Evolutionary conservation across 2,797 vertebrate species (phyloP).

Genomic region (Dipus sagitta): DNA sequence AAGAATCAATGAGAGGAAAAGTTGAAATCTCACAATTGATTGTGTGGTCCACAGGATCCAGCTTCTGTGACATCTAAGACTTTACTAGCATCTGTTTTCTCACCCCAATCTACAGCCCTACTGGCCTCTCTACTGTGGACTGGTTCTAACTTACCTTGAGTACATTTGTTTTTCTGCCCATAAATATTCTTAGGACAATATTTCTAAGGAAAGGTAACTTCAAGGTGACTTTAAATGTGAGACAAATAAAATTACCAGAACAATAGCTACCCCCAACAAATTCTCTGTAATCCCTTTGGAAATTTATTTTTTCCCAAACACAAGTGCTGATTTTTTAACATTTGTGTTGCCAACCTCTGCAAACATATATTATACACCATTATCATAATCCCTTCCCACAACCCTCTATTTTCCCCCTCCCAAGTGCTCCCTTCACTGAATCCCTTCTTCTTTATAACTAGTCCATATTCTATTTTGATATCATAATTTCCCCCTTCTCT

Average conservation of each 20-base stretch:
- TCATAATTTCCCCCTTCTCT: no score
- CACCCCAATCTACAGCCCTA: neutral
- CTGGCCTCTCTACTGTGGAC: neutral
- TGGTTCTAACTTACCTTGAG: neutral
- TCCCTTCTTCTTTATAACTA: no score
- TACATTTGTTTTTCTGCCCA: neutral
- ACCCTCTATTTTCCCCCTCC: no score
- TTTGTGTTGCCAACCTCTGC: no score
- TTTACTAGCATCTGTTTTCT: neutral
- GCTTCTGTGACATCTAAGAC: neutral
- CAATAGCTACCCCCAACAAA: neutral
- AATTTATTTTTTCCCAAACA: neutral
- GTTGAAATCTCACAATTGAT: neutral
- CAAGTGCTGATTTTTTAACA: neutral
- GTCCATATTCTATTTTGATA: no score
- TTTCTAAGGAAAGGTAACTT: slow-evolving; percentile 20
- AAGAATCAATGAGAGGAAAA: neutral
- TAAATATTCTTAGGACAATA: neutral
- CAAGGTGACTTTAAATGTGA: neutral
- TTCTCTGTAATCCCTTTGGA: neutral
- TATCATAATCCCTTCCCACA: no score
- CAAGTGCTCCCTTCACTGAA: no score
- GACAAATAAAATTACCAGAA: neutral
- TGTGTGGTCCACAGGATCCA: neutral
- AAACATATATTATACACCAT: no score